Evolutionary conservation across 1,140 invertebrate species (phyloP).

Genomic region (Eulimnadia texana): DNA sequence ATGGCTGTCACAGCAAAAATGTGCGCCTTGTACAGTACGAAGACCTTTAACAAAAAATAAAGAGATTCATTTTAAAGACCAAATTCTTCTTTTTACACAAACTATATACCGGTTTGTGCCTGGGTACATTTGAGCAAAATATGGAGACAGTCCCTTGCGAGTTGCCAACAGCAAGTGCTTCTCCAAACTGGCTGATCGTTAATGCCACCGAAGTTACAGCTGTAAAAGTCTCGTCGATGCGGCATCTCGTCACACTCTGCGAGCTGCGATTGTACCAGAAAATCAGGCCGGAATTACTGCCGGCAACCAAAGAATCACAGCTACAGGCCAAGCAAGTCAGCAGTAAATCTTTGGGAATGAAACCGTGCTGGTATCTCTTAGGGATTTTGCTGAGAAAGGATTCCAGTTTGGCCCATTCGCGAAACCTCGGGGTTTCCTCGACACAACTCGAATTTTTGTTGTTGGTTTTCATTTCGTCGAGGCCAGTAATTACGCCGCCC

Average conservation of each 20-base stretch:
- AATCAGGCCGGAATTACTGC: neutral
- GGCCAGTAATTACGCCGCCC: too few species aligned
- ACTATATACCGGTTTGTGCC: neutral
- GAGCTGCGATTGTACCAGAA: slow-evolving; percentile 4
- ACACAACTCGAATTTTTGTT: neutral
- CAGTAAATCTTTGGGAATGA: slow-evolving; percentile 1
- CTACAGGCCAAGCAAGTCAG: slow-evolving; percentile 3
- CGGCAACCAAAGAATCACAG: slow-evolving; percentile 5
- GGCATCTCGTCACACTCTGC: neutral
- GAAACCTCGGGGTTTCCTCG: neutral
- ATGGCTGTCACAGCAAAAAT: neutral
- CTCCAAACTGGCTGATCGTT: neutral
- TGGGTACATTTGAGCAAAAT: neutral
- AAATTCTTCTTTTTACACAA: neutral
- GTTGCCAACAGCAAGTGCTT: neutral
- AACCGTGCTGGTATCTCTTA: neutral
- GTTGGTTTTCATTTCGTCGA: neutral
- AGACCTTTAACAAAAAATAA: neutral
- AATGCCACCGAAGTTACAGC: neutral
- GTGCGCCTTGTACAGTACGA: neutral
- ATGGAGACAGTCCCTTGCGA: neutral
- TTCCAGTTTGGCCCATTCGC: neutral
- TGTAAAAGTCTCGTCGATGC: slow-evolving; percentile 3
- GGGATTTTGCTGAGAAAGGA: neutral
- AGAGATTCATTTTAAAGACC: neutral